Percentiles rank a stretch among this genome's conserved stretches.
phyloP scores from a whole-genome alignment of 1,140 invertebrate species.

The Brevipalpus yothersi region DNA sequence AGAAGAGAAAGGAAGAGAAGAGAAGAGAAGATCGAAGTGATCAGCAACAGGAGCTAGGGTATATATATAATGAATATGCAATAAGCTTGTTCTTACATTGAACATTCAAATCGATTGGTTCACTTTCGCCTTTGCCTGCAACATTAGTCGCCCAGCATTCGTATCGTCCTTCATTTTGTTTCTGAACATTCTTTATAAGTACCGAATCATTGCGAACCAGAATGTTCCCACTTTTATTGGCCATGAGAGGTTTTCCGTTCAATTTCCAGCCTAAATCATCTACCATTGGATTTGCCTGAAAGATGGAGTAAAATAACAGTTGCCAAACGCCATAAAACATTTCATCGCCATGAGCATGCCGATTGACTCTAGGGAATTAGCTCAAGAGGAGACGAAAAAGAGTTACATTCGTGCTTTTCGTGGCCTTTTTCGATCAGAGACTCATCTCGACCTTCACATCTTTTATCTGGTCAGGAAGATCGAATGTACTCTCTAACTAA shows the following conservation, averaged over 20 bases:
- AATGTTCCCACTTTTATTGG: constrained; percentile 30
- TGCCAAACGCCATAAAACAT: too few species aligned
- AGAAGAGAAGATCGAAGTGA: neutral
- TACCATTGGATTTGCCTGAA: constrained; percentile 55
- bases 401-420: too few species aligned
- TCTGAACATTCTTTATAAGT: constrained; percentile 17
- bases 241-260: constrained; percentile 23
- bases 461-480: too few species aligned
- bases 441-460: too few species aligned
- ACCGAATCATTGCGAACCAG: constrained; percentile 46
- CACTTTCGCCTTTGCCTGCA: constrained; percentile 62
- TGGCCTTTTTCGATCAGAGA: too few species aligned
- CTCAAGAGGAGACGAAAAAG: too few species aligned
- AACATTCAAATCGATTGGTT: constrained; percentile 53
- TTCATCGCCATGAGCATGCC: too few species aligned
- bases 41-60: neutral
- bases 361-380: too few species aligned
- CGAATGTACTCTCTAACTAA: too few species aligned
- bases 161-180: constrained; percentile 26
- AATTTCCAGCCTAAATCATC: constrained; percentile 56
- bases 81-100: constrained; percentile 20
- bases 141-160: constrained; percentile 67
- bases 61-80: neutral
- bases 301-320: neutral
- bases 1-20: neutral